Evolutionary conservation across 2,888 invertebrate species (phyloP), one percentile per base, ranked within the genome.

Genomic region (Lapara coniferarum): DNA sequence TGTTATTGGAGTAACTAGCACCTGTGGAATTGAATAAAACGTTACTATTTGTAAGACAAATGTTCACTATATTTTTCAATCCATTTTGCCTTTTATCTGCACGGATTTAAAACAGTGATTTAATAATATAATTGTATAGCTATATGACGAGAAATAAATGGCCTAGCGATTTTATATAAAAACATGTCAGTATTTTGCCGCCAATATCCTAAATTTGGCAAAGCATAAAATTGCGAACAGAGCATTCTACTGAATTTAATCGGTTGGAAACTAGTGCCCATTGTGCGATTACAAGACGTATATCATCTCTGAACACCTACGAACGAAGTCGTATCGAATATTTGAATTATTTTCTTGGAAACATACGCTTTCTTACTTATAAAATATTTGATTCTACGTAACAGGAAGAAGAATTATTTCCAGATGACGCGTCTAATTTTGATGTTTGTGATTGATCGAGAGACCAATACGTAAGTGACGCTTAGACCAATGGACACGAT

Each of bases 1-100:
- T 58, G 74, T 82, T 49, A 93, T 87, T 1, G 89, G 89, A 3
- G 92, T 90, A 2, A 92, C 92, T 46, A 84, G 73, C 12, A 92
- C 91, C 93, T 93, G 85, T 13, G 19, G 81, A 86, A 72, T 46
- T 76, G 71, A 69, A 73, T 37, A 63, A 71, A 68, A 37, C 37
- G 37, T 37, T 2, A 37, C 37, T 37, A 37, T 37, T 37, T 37
- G 37, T 8, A 37, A 37, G 37, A 5, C 8, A 37, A 37, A 37
- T 37, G 37, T 1, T 37, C 37, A 37, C 37, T 37, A 37, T 25
- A 25, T 25, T 37, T 37, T 37, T 37, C 5, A 37, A 37, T 37
- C 37, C 25, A 2, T 25, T 25, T 37, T 37, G 37, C 5, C 25
- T 25, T 37, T 37, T 8, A 37, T 5, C 37, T 37, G 8, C 5